phyloP scores from a whole-genome alignment of 1,140 invertebrate species.

The Pomacea maculata region DNA sequence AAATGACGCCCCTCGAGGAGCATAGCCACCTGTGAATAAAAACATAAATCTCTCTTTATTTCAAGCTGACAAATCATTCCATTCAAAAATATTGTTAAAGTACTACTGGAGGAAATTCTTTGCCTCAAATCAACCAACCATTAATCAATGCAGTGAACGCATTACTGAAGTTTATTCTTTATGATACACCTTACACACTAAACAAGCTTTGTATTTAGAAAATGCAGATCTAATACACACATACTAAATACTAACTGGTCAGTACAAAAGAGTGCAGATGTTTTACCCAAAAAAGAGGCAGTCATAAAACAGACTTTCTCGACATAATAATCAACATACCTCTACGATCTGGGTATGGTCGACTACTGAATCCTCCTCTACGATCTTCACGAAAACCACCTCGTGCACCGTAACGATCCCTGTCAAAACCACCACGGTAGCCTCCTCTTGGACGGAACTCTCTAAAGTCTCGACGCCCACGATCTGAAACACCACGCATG shows the following conservation, averaged over 20 bases:
- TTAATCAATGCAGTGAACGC: background rate
- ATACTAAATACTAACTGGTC: background rate
- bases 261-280: background rate
- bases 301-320: no score
- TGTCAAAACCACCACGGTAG: conserved; percentile 24
- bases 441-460: conserved; percentile 16
- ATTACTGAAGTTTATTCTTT: no score
- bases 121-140: background rate
- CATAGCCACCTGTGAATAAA: conserved; percentile 8
- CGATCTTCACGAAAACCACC: conserved; percentile 2
- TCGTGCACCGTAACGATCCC: conserved; percentile 25
- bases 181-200: background rate
- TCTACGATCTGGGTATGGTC: background rate
- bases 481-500: background rate
- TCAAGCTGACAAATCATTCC: background rate
- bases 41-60: no score
- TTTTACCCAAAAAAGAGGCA: no score
- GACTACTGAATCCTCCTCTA: background rate
- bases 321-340: background rate
- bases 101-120: background rate
- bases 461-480: conserved; percentile 21
- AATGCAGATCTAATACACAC: background rate
- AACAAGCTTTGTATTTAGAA: background rate
- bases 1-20: conserved; percentile 1
- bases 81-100: background rate